Evolutionary conservation across 2,888 invertebrate genomes (phyloP).

Genomic region (Tipula lateralis): DNA sequence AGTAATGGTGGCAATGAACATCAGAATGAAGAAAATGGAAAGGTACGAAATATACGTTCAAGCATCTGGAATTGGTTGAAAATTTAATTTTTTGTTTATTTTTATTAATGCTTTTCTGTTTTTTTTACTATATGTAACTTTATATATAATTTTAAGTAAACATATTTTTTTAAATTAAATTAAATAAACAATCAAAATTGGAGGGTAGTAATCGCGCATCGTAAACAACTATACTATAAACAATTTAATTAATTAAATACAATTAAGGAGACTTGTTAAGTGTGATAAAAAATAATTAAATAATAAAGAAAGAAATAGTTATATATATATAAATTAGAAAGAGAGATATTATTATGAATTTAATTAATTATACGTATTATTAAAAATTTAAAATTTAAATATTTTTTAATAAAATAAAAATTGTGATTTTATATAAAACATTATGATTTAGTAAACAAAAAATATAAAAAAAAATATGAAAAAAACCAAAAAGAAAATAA

Average conservation of each 20-base stretch:
- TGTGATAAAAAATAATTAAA: conserved; percentile 6
- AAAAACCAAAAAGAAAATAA: conserved; percentile 20
- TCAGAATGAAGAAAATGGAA: conserved; percentile 46
- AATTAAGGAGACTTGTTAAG: conserved; percentile 13
- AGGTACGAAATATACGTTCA: conserved; percentile 51
- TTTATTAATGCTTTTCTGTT: conserved; percentile 3
- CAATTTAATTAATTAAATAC: neutral
- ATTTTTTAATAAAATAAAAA: neutral
- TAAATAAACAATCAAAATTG: neutral
- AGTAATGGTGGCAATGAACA: conserved; percentile 35
- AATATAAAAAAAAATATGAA: neutral
- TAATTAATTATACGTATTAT: conserved; percentile 13
- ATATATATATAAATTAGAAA: neutral
- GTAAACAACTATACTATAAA: neutral
- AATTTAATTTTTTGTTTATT: conserved; percentile 40
- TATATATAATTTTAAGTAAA: conserved; percentile 21
- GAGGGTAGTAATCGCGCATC: neutral
- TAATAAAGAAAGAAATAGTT: neutral
- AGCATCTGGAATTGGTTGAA: conserved; percentile 50
- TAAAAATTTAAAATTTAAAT: conserved; percentile 4
- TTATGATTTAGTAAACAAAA: neutral
- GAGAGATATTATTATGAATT: conserved; percentile 16
- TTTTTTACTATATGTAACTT: conserved; percentile 27
- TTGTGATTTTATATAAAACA: conserved; percentile 12
- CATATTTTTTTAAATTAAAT: neutral